phyloP scores from a whole-genome alignment of 2,113 vertebrate species.

The Psilopsiagon aymara region DNA sequence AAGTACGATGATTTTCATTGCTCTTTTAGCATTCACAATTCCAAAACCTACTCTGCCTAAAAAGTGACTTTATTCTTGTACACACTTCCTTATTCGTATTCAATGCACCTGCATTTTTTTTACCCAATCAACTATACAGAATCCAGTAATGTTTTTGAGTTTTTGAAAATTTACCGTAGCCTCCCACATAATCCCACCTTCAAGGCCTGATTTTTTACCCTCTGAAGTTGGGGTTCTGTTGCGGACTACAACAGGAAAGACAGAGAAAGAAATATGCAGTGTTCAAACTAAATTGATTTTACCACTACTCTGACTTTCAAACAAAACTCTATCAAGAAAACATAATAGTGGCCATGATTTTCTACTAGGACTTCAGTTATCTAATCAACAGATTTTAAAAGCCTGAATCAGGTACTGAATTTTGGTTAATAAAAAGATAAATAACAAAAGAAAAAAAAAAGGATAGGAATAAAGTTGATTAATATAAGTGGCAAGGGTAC shows the following conservation, averaged over 20 bases:
- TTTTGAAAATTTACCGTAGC: neutral
- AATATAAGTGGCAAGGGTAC: neutral
- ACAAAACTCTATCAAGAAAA: neutral
- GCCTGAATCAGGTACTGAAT: neutral
- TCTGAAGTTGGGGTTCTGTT: neutral
- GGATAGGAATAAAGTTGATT: neutral
- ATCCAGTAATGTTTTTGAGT: neutral
- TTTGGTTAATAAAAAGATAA: neutral
- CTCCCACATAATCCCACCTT: neutral
- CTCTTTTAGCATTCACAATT: neutral
- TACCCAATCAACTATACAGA: neutral
- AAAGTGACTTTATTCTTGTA: neutral
- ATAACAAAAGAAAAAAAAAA: neutral
- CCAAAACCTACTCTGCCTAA: neutral
- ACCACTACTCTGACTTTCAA: neutral
- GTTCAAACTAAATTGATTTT: neutral
- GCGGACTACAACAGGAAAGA: neutral
- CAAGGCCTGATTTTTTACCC: neutral
- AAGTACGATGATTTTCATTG: conserved; percentile 14
- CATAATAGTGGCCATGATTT: neutral
- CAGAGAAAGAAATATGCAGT: neutral
- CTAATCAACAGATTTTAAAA: neutral
- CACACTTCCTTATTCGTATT: neutral
- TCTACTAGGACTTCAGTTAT: neutral
- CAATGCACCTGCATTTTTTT: neutral